A percentile compares a stretch with the other conserved stretches of the same genome.
phyloP scores from a whole-genome alignment of 2,113 vertebrate species.

The Hassar affinis region DNA sequence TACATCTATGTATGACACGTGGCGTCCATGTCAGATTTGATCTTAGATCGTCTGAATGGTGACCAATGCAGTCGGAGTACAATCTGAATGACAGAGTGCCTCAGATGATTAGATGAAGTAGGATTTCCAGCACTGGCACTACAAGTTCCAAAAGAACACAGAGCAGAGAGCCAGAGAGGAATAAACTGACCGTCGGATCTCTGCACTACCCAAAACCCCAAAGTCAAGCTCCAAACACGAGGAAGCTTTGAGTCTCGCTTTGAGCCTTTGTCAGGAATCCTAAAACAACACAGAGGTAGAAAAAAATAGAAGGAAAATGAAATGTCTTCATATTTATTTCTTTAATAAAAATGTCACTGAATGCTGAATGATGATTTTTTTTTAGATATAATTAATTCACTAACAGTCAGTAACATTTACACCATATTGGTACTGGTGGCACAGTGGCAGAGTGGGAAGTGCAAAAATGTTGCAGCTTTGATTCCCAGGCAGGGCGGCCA shows the following conservation, averaged over 20 bases:
- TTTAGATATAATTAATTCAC: neutral
- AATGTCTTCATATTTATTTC: neutral
- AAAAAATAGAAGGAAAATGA: neutral
- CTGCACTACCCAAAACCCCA: neutral
- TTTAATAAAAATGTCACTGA: neutral
- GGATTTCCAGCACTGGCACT: neutral
- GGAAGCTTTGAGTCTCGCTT: neutral
- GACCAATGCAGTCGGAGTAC: too few relatives aligned
- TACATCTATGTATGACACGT: too few relatives aligned
- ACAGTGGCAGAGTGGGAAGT: too few relatives aligned
- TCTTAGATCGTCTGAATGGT: too few relatives aligned
- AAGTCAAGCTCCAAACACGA: neutral
- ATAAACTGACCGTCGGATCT: constrained; percentile 21
- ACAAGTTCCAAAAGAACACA: constrained; percentile 6
- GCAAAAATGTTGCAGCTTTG: too few relatives aligned
- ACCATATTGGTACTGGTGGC: too few relatives aligned
- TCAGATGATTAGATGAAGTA: neutral
- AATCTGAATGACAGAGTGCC: too few relatives aligned
- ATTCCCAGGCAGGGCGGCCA: too few relatives aligned
- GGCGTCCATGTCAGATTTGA: too few relatives aligned
- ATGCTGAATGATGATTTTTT: neutral
- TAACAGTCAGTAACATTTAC: neutral
- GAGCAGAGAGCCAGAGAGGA: constrained; percentile 8
- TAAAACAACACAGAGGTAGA: neutral
- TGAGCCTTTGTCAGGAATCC: neutral